Conservation (phyloP, 2,113 vertebrate genomes). For the Nannobrachium achirus region DNA sequence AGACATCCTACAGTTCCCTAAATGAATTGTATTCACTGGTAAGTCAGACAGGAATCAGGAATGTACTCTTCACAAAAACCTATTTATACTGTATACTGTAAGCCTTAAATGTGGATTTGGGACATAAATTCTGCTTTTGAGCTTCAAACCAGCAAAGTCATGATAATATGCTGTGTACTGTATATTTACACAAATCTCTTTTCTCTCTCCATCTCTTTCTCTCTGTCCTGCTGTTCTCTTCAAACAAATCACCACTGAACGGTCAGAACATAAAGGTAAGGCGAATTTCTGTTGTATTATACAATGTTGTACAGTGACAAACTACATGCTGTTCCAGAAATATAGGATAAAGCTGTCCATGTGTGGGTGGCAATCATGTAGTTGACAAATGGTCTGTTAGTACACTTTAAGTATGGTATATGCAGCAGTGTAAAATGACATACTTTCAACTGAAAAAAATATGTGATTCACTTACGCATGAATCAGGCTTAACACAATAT, state of each 20-base stretch:
- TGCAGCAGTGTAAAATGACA: constrained; percentile 10
- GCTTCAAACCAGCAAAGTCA: background rate
- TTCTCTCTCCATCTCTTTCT: background rate
- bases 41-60: too few relatives aligned
- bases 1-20: too few relatives aligned
- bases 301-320: background rate
- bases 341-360: background rate
- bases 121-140: background rate
- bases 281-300: background rate
- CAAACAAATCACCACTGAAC: background rate
- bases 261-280: constrained; percentile 1
- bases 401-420: constrained; percentile 1
- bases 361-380: background rate
- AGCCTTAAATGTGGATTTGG: too few relatives aligned
- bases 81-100: too few relatives aligned
- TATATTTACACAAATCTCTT: background rate
- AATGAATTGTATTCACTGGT: too few relatives aligned
- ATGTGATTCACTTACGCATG: constrained; percentile 10
- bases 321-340: constrained; percentile 5
- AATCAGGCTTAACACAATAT: too few relatives aligned
- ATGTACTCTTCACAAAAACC: too few relatives aligned
- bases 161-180: background rate
- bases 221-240: background rate
- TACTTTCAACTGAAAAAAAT: background rate
- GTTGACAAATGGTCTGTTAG: background rate